phyloP scores from a whole-genome alignment of 2,113 vertebrate species.

The Ornithorhynchus anatinus region DNA sequence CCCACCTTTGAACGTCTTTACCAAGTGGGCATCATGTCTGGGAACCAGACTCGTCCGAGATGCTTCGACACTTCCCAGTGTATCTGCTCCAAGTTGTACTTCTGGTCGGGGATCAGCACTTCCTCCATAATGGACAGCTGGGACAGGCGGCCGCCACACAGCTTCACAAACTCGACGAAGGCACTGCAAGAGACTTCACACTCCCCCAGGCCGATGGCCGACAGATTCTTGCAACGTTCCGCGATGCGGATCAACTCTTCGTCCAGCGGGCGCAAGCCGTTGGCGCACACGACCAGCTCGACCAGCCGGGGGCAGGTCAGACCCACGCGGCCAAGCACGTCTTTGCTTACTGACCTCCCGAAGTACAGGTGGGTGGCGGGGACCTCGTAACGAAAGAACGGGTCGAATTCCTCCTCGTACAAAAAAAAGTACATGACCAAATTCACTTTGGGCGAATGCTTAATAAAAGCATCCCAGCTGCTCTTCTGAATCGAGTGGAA shows the following conservation, averaged over 20 bases:
- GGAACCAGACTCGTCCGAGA: conserved; percentile 96
- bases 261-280: conserved; percentile 92
- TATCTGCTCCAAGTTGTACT: conserved; percentile 93
- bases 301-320: conserved; percentile 93
- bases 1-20: conserved; percentile 64
- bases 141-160: conserved; percentile 92
- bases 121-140: conserved; percentile 99
- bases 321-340: conserved; percentile 92
- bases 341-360: conserved; percentile 94
- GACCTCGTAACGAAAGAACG: conserved; percentile 92
- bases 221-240: conserved; percentile 90
- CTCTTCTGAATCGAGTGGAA: conserved; percentile 94
- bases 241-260: conserved; percentile 97
- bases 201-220: conserved; percentile 93
- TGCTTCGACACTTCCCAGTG: conserved; percentile 98
- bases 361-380: conserved; percentile 97
- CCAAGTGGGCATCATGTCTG: conserved; percentile 99
- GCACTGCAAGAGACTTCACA: conserved; percentile 97
- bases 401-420: conserved; percentile 95
- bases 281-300: conserved; percentile 96
- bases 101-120: conserved; percentile 94
- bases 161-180: conserved; percentile 97
- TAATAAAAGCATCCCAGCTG: conserved; percentile 98
- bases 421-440: conserved; percentile 99
- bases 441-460: conserved; percentile 95